Percentiles rank a stretch among this genome's conserved stretches.
Conservation (phyloP, 2,888 invertebrate species). For the Dioctria linearis region DNA sequence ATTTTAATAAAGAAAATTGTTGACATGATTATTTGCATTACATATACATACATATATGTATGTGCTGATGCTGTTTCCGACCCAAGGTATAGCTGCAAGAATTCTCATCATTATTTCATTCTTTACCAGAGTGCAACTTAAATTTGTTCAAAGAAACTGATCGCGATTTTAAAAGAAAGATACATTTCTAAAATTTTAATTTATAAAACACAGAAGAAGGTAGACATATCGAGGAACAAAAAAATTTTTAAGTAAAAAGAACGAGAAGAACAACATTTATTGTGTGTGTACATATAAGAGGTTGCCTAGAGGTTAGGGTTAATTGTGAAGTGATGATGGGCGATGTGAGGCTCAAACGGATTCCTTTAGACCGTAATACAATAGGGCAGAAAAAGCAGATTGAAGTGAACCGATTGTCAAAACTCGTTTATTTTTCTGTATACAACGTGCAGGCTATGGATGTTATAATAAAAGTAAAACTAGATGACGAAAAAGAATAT, state of each 20-base stretch:
- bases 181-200: no score
- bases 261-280: constrained; percentile 36
- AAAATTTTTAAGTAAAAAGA: constrained; percentile 6
- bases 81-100: no score
- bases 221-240: neutral
- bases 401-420: constrained; percentile 47
- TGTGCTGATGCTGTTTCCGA: no score
- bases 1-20: no score
- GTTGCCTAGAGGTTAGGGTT: constrained; percentile 43
- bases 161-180: no score
- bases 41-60: no score
- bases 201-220: no score
- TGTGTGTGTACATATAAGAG: constrained; percentile 31
- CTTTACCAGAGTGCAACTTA: no score
- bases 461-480: constrained; percentile 31
- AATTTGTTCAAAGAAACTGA: no score
- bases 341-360: constrained; percentile 30
- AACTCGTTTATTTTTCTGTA: constrained; percentile 47
- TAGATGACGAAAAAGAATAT: constrained; percentile 5
- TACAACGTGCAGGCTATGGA: neutral
- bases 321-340: constrained; percentile 41
- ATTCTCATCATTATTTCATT: no score
- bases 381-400: constrained; percentile 41
- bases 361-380: constrained; percentile 21
- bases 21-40: no score